Conservation (phyloP, 2,113 vertebrate species). For the Bostrychus sinensis region DNA sequence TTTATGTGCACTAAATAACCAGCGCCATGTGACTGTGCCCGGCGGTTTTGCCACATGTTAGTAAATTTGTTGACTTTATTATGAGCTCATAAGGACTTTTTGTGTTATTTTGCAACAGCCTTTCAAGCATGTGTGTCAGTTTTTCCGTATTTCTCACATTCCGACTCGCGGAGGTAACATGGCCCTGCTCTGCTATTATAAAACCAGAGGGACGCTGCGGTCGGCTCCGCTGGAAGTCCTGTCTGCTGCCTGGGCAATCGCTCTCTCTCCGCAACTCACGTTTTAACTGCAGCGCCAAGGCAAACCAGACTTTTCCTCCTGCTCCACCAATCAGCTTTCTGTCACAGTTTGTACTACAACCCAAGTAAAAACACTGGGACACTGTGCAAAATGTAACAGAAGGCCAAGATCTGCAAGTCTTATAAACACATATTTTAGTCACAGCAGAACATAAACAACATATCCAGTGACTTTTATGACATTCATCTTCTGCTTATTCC, state of each 20-base stretch:
- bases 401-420: too few relatives aligned
- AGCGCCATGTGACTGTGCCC: slow-evolving; percentile 15
- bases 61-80: slow-evolving; percentile 40
- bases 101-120: slow-evolving; percentile 31
- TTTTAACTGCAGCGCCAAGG: slow-evolving; percentile 43
- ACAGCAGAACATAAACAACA: too few relatives aligned
- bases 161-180: slow-evolving; percentile 58
- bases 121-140: slow-evolving; percentile 49
- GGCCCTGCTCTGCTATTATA: slow-evolving; percentile 55
- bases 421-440: too few relatives aligned
- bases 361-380: too few relatives aligned
- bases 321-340: background rate
- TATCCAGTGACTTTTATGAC: too few relatives aligned
- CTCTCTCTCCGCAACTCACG: slow-evolving; percentile 48
- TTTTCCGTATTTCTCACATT: slow-evolving; percentile 72
- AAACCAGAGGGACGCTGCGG: slow-evolving; percentile 65
- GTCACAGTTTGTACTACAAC: background rate
- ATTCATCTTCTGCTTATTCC: too few relatives aligned
- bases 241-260: slow-evolving; percentile 37
- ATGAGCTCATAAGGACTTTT: slow-evolving; percentile 37
- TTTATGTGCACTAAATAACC: slow-evolving; percentile 11
- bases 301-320: slow-evolving; percentile 21
- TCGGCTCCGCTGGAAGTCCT: slow-evolving; percentile 51
- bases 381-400: too few relatives aligned
- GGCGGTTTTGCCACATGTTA: slow-evolving; percentile 38